These are phyloP conservation scores for Gastrophysa polygoni DNA, from an alignment of 2,888 invertebrate genomes.

Conservation along the genomic window DNA sequence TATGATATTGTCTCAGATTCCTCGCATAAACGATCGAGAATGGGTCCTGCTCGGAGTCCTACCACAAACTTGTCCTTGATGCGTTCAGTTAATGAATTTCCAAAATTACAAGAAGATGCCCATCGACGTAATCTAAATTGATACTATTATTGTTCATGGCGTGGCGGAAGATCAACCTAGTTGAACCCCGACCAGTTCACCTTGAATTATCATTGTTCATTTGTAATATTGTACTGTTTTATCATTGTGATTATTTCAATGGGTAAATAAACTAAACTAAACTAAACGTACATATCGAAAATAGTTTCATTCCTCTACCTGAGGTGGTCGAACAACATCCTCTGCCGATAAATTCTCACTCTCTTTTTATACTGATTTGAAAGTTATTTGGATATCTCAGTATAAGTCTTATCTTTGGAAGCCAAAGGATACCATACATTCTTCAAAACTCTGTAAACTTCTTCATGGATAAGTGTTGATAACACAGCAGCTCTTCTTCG, in stretches of 20 bases:
- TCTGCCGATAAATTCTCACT: constrained; percentile 6
- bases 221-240: no score
- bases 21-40: constrained; percentile 15
- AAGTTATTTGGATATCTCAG: not conserved
- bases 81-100: constrained; percentile 1
- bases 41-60: constrained; percentile 4
- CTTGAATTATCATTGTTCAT: no score
- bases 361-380: constrained; percentile 3
- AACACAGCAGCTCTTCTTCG: not conserved
- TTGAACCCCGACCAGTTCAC: no score
- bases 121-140: no score
- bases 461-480: constrained; percentile 3
- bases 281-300: constrained; percentile 19
- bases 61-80: constrained; percentile 21
- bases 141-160: no score
- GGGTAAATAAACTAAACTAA: no score
- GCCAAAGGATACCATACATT: not conserved
- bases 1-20: not conserved
- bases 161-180: no score
- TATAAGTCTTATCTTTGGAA: not conserved
- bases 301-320: constrained; percentile 8
- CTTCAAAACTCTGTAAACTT: constrained; percentile 8
- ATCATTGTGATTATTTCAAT: no score
- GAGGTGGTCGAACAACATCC: constrained; percentile 7
- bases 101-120: constrained; percentile 17